Base-by-base conservation (phyloP, 2,797 vertebrate genomes). In the Rallus crepitans region DNA sequence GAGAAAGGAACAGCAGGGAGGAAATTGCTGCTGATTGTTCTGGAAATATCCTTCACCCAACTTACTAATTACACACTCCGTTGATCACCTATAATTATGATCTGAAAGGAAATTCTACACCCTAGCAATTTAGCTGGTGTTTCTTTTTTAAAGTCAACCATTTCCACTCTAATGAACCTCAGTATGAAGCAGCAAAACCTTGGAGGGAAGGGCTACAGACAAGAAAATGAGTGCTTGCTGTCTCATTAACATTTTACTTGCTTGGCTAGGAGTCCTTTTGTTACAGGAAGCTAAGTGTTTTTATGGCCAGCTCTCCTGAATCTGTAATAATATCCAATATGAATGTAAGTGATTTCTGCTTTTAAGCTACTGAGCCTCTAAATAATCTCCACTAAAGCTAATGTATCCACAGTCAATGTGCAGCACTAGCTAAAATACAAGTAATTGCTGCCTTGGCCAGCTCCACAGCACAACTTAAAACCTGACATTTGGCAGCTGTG, bases 211-310 rank as follows among this genome's bases (percentile, higher is more conserved):
- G 89, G 94, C 89, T 88, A 35, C 37, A 70, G 94, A 91, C 66
- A 70, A 2, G 23, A 94, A 96, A 94, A 97, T 91, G 84, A 97
- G 88, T 65, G 83, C 89, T 90, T 87, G 89, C 94, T 95, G 92
- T 92, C 95, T 97, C 95, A 96, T 93, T 95, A 94, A 91, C 91
- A 92, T 94, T 96, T 97, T 94, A 95, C 94, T 95, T 95, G 90
- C 91, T 94, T 95, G 96, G 96, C 94, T 76, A 89, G 75, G 61
- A 95, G 87, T 91, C 86, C 91, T 84, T 97, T 95, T 94, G 96
- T 96, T 95, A 94, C 93, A 93, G 94, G 91, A 96, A 96, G 89
- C 91, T 91, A 96, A 94, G 89, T 96, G 94, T 82, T 95, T 96
- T 96, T 90, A 95, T 89, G 80, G 96, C 90, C 90, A 85, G 5